These are phyloP conservation scores for Aphaenogaster ashmeadi DNA, from an alignment of 1,140 invertebrate genomes.

Conservation along the genomic window DNA sequence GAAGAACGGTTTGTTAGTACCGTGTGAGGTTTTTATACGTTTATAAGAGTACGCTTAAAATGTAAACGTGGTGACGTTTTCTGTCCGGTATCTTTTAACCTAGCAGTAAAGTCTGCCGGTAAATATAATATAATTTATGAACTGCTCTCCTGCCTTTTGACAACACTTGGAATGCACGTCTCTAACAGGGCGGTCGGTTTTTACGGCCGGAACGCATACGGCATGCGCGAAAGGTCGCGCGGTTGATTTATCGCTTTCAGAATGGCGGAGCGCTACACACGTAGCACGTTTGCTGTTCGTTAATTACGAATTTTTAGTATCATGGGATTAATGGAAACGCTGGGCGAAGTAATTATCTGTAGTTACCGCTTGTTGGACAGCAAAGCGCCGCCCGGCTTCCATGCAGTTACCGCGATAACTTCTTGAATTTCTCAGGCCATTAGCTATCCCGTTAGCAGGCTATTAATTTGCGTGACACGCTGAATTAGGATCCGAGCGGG, in stretches of 20 bases:
- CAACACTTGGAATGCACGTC: not conserved
- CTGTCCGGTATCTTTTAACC: not conserved
- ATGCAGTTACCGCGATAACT: slow-evolving; percentile 49
- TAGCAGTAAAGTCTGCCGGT: not conserved
- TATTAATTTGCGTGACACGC: slow-evolving; percentile 58
- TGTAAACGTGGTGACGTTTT: not conserved
- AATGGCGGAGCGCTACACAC: not conserved
- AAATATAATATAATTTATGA: slow-evolving; percentile 3
- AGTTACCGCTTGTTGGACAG: slow-evolving; percentile 53
- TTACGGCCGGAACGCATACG: not conserved
- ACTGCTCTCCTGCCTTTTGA: not conserved
- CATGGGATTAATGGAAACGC: slow-evolving; percentile 37
- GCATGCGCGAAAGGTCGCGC: not conserved
- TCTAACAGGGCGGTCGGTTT: not conserved
- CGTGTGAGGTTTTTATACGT: not conserved
- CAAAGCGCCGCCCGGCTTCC: not conserved
- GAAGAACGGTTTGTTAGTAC: not conserved
- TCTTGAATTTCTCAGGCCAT: slow-evolving; percentile 62
- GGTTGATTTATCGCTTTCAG: slow-evolving; percentile 23
- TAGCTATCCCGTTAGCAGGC: slow-evolving; percentile 59
- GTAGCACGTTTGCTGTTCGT: slow-evolving; percentile 1
- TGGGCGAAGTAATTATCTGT: slow-evolving; percentile 30
- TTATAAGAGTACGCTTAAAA: not conserved
- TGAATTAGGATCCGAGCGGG: slow-evolving; percentile 53
- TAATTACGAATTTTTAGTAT: slow-evolving; percentile 49